A percentile compares a stretch with the other conserved stretches of the same genome.
Evolutionary conservation across 2,888 invertebrate species (phyloP).

Genomic region (Podotricha telesiphe): DNA sequence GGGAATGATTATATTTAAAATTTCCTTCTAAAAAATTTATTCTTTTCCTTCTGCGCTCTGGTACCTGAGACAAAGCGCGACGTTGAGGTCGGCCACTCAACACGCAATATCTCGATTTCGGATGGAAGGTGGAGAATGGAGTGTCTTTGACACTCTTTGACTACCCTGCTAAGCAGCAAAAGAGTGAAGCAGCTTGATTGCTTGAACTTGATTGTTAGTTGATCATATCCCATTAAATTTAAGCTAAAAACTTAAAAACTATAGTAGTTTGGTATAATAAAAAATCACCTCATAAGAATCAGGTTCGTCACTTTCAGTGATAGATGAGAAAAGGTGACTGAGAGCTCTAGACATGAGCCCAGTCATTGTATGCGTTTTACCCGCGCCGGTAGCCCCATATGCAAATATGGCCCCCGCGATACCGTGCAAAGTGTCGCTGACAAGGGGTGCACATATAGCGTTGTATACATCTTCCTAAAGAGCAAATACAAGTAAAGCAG

Average conservation of each 20-base stretch:
- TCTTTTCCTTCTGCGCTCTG: too few species aligned
- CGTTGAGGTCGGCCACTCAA: too few species aligned
- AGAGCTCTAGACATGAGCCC: constrained; percentile 95
- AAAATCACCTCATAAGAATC: constrained; percentile 83
- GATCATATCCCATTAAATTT: too few species aligned
- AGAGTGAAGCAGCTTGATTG: too few species aligned
- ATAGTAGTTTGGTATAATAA: neutral
- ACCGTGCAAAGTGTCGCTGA: constrained; percentile 93
- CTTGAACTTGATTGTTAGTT: too few species aligned
- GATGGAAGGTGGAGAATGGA: too few species aligned
- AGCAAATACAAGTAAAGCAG: neutral
- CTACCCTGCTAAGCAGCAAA: too few species aligned
- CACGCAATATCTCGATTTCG: too few species aligned
- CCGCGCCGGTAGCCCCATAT: constrained; percentile 96
- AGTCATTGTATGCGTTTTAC: constrained; percentile 97
- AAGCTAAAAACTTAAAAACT: neutral
- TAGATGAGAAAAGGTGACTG: constrained; percentile 90
- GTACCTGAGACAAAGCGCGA: too few species aligned
- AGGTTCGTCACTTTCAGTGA: constrained; percentile 84
- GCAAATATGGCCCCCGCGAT: constrained; percentile 98
- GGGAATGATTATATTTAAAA: too few species aligned
- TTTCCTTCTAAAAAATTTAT: too few species aligned
- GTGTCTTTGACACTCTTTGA: too few species aligned
- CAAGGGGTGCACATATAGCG: constrained; percentile 92
- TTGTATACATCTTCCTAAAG: constrained; percentile 91